Evolutionary conservation across 2,888 invertebrate genomes (phyloP), one percentile per base, ranked within the genome.

Genomic region (Andrena praecox): DNA sequence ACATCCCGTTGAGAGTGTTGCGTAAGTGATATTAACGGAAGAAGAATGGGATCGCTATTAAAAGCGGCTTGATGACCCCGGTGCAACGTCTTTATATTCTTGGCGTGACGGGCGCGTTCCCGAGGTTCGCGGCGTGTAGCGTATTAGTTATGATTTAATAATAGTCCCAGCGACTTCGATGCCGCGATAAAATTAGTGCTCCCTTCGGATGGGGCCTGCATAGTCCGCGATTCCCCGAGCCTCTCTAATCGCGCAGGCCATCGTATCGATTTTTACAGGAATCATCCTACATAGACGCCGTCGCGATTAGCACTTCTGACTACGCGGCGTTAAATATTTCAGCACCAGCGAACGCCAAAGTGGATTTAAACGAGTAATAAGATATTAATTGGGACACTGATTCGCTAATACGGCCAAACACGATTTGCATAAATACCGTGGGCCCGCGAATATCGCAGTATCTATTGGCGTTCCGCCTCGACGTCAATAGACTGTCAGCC

Each of bases 81-180:
- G 56, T 29, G 62, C 75, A 80, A 83, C 77, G 79, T 88, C 86
- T 83, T 84, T 87, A 88, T 87, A 88, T 89, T 85, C 78, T 86
- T 82, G 75, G 68, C 80, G 67, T 80, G 82, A 86, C 80, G 75
- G 29, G 73, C 70, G 63, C 66, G 69, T 74, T 74, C 63, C 66
- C 73, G 71, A 80, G 76, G 76, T 77, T 72, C 59, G 77, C 66
- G 72, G 77, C 80, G 80, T 85, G 84, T 84, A 82, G 80, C 88
- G 85, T 82, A 84, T 89, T 82, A 87, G 77, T 82, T 82, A 84
- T 89, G 85, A 89, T 86, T 89, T 89, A 89, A 89, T 89, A 86
- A 86, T 87, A 84, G 82, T 75, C 59, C 35, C 68, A 70, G 73
- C 84, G 77, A 80, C 73, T 85, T 83, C 83, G 82, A 85, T 86